Percentiles rank a stretch among this genome's conserved stretches.
phyloP scores from a whole-genome alignment of 2,888 invertebrate genomes.

The Leucophenga montana region DNA sequence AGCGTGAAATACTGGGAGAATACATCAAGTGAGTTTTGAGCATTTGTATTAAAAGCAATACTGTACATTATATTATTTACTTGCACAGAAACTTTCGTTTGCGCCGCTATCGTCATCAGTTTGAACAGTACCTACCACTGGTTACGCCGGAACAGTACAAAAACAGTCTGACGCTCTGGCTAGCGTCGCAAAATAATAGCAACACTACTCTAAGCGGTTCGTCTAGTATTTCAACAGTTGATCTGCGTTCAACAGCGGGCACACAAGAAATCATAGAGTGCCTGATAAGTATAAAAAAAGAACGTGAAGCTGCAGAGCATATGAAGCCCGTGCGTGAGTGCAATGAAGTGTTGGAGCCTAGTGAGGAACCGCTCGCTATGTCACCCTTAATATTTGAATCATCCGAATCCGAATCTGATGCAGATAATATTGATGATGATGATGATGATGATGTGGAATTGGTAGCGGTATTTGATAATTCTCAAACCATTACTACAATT shows the following conservation, averaged over 20 bases:
- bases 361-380: conserved; percentile 66
- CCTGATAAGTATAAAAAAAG: conserved; percentile 37
- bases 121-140: conserved; percentile 64
- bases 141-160: conserved; percentile 61
- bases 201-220: conserved; percentile 49
- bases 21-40: conserved; percentile 69
- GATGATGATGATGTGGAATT: not conserved
- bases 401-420: conserved; percentile 70
- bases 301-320: conserved; percentile 31
- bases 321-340: conserved; percentile 31
- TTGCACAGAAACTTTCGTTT: conserved; percentile 64
- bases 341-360: conserved; percentile 52
- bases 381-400: conserved; percentile 67
- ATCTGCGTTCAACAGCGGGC: conserved; percentile 46
- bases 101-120: conserved; percentile 71
- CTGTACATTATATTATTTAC: not conserved
- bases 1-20: conserved; percentile 69
- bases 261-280: conserved; percentile 65
- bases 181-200: conserved; percentile 41
- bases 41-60: not conserved
- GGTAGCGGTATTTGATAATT: not conserved
- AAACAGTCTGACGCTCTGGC: conserved; percentile 63
- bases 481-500: conserved; percentile 38
- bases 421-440: conserved; percentile 36
- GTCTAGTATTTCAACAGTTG: conserved; percentile 37